Conservation (phyloP, 2,888 invertebrate genomes). For the Salticus scenicus region DNA sequence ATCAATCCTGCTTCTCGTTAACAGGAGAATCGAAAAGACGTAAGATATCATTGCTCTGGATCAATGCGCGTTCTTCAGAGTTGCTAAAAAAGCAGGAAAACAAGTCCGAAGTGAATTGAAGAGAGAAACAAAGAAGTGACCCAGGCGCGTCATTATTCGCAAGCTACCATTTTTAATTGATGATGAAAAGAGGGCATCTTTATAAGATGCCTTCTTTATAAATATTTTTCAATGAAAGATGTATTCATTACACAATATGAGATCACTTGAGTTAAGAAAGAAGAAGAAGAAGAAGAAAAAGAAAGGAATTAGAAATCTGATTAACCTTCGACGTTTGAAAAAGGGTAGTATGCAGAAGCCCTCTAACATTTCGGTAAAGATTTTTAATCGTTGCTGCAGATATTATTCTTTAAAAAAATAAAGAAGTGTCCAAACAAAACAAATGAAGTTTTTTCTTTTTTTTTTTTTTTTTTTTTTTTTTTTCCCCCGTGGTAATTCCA, state of each 20-base stretch:
- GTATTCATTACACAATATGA: not conserved
- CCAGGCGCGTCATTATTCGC: slow-evolving; percentile 38
- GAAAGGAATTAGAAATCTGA: no score
- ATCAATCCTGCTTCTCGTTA: slow-evolving; percentile 28
- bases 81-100: slow-evolving; percentile 44
- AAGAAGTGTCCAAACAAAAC: no score
- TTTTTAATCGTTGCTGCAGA: no score
- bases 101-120: slow-evolving; percentile 12
- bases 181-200: not conserved
- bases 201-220: not conserved
- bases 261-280: no score
- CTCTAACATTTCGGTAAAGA: no score
- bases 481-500: no score
- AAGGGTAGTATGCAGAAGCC: no score
- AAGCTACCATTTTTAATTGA: slow-evolving; percentile 49
- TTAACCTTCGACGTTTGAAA: no score
- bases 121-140: slow-evolving; percentile 27
- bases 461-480: no score
- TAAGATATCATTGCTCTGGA: slow-evolving; percentile 47
- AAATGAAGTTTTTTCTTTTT: no score
- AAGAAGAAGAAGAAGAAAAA: no score
- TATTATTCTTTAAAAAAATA: no score
- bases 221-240: not conserved
- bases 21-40: slow-evolving; percentile 17
- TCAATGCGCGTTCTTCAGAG: slow-evolving; percentile 25